Conservation (phyloP, 2,113 vertebrate genomes). For the Ptilorrhoa leucosticta region DNA sequence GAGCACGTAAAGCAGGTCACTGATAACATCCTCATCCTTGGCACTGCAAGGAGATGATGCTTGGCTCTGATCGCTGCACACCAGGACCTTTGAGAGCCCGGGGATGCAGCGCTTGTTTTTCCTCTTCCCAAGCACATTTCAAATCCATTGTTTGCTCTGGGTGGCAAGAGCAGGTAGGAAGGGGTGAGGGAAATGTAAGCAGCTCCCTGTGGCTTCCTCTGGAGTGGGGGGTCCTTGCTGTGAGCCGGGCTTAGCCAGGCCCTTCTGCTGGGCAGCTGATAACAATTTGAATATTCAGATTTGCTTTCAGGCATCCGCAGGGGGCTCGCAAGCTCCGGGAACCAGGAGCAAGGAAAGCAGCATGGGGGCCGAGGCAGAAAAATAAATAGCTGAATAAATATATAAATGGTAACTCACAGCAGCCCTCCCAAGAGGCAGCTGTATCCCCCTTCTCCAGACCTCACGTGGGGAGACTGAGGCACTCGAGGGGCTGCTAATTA, state of each 20-base stretch:
- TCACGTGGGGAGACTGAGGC: constrained; percentile 33
- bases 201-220: constrained; percentile 24
- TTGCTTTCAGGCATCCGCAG: constrained; percentile 63
- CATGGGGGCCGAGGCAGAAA: constrained; percentile 50
- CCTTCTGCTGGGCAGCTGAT: constrained; percentile 72
- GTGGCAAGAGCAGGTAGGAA: background rate
- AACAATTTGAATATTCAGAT: constrained; percentile 71
- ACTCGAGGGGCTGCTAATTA: constrained; percentile 17
- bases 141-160: background rate
- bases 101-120: background rate
- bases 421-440: background rate
- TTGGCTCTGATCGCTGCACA: background rate
- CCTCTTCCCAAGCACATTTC: background rate
- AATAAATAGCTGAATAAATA: constrained; percentile 61
- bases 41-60: background rate
- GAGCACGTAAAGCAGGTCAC: background rate
- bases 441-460: constrained; percentile 9
- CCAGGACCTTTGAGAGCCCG: background rate
- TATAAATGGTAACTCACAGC: background rate
- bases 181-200: background rate
- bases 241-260: constrained; percentile 27
- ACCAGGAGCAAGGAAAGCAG: constrained; percentile 51
- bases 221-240: background rate
- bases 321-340: constrained; percentile 28
- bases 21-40: background rate